A percentile compares a stretch with the other conserved stretches of the same genome.
Evolutionary conservation across 1,140 invertebrate species (phyloP).

Genomic region (Tetramorium parvispinum): DNA sequence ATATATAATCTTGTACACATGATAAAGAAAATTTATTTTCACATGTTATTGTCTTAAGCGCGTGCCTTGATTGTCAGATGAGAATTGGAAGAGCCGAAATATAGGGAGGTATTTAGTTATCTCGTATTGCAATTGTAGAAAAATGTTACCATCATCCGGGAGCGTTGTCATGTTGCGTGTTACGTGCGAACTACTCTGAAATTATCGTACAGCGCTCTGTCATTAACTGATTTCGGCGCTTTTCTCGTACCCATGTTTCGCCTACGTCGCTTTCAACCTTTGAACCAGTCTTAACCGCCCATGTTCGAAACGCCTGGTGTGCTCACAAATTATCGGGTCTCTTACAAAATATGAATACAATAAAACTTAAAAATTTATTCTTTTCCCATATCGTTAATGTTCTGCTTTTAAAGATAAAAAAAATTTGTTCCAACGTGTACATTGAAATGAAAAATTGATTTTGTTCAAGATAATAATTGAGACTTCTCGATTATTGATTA

Average conservation of each 20-base stretch:
- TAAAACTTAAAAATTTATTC: not conserved
- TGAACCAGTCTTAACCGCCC: constrained; percentile 41
- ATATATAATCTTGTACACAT: not conserved
- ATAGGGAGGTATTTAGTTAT: not conserved
- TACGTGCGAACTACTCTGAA: constrained; percentile 53
- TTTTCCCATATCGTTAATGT: not conserved
- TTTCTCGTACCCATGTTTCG: constrained; percentile 30
- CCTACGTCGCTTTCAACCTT: constrained; percentile 36
- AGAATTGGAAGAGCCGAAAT: not conserved
- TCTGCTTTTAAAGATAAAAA: not conserved
- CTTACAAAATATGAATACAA: constrained; percentile 21
- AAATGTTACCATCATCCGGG: constrained; percentile 39
- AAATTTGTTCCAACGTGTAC: not conserved
- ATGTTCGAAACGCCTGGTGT: constrained; percentile 28
- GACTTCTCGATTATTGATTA: not conserved
- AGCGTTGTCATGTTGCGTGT: constrained; percentile 49
- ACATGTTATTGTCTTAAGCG: not conserved
- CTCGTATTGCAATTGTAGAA: constrained; percentile 20
- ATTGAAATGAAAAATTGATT: not conserved
- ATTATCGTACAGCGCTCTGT: constrained; percentile 55
- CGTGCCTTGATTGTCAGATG: not conserved
- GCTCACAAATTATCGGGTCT: constrained; percentile 36
- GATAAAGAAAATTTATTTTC: constrained; percentile 2
- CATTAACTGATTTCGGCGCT: constrained; percentile 51
- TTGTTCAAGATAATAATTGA: not conserved